Conservation (phyloP, 2,888 invertebrate genomes). For the Norana najaformis region DNA sequence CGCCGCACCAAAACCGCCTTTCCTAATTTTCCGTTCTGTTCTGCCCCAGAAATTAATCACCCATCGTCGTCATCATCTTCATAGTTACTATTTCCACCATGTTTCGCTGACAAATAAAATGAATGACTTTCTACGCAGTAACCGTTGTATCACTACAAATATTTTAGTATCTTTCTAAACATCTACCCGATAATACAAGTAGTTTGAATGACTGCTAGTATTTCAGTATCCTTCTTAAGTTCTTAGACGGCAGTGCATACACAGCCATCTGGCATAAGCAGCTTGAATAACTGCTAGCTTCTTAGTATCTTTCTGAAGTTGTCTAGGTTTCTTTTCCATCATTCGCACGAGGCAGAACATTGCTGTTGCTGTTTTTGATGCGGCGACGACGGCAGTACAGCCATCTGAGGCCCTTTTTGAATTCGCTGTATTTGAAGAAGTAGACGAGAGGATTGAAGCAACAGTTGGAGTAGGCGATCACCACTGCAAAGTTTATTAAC, state of each 20-base stretch:
- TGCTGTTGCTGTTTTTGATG: background rate
- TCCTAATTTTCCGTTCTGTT: background rate
- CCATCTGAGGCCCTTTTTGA: background rate
- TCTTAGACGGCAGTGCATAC: too few relatives aligned
- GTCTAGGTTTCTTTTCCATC: background rate
- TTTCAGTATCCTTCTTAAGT: background rate
- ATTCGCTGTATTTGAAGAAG: conserved; percentile 8
- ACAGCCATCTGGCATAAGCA: too few relatives aligned
- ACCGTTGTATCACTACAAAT: background rate
- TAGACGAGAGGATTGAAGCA: conserved; percentile 21
- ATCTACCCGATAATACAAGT: too few relatives aligned
- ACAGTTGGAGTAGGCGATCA: conserved; percentile 15
- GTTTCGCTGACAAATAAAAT: background rate
- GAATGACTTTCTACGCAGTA: background rate
- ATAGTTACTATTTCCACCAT: background rate
- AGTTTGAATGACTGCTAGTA: too few relatives aligned
- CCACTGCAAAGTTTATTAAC: background rate
- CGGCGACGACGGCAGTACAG: background rate
- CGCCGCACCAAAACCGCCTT: background rate
- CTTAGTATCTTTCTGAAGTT: background rate
- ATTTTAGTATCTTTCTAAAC: too few relatives aligned
- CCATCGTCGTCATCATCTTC: background rate
- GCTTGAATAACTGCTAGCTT: background rate
- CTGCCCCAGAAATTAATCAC: background rate
- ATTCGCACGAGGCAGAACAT: background rate